A percentile compares a stretch with the other conserved stretches of the same genome.
phyloP scores from a whole-genome alignment of 2,888 invertebrate species.

The Callimorpha dominula region DNA sequence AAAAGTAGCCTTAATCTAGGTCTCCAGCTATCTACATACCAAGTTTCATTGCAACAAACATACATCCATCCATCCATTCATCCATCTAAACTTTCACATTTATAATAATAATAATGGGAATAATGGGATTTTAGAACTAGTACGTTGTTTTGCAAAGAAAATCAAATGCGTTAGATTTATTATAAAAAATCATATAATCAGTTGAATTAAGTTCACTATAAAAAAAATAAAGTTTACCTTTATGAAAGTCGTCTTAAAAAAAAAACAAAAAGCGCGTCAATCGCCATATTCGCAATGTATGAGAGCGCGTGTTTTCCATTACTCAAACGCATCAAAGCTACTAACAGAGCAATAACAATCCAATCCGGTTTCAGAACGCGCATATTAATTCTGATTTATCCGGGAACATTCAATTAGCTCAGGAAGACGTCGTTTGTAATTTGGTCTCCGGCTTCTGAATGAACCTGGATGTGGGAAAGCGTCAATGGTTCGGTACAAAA shows the following conservation, averaged over 20 bases:
- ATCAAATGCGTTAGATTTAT: background rate
- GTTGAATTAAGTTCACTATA: background rate
- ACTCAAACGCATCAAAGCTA: slow-evolving; percentile 63
- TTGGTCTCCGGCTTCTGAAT: slow-evolving; percentile 51
- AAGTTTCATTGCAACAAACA: too few relatives aligned
- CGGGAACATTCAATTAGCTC: slow-evolving; percentile 76
- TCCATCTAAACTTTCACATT: too few relatives aligned
- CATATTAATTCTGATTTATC: slow-evolving; percentile 75
- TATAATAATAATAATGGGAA: too few relatives aligned
- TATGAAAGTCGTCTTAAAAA: slow-evolving; percentile 12
- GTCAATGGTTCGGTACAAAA: slow-evolving; percentile 36
- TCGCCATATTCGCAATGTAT: slow-evolving; percentile 49
- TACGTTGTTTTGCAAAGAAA: background rate
- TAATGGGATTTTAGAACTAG: background rate
- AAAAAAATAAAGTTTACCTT: background rate
- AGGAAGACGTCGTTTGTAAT: slow-evolving; percentile 67
- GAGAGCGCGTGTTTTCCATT: slow-evolving; percentile 50
- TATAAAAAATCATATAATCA: background rate
- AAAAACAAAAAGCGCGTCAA: slow-evolving; percentile 29
- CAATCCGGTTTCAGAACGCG: slow-evolving; percentile 61
- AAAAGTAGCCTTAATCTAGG: too few relatives aligned
- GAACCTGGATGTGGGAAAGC: slow-evolving; percentile 31
- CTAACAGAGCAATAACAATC: slow-evolving; percentile 70
- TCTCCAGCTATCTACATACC: too few relatives aligned
- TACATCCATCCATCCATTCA: too few relatives aligned